These are phyloP conservation scores for Fragum whitleyi DNA, from an alignment of 2,888 invertebrate species.

Conservation along the genomic window DNA sequence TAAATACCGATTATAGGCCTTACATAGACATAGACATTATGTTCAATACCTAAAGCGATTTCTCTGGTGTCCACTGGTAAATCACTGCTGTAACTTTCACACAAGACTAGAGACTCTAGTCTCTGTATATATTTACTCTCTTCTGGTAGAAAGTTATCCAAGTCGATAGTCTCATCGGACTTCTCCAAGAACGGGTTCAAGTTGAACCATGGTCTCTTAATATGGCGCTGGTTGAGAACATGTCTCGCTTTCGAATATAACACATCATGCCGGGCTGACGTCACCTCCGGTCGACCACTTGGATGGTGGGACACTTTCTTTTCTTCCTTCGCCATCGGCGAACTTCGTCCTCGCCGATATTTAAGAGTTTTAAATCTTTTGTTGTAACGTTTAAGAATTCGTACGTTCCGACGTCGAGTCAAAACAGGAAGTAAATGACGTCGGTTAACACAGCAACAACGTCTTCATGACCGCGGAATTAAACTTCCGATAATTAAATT, in stretches of 20 bases:
- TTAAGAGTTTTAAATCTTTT: background rate
- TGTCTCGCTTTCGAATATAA: constrained; percentile 65
- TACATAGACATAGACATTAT: too few relatives aligned
- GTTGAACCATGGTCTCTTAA: constrained; percentile 68
- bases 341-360: background rate
- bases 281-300: constrained; percentile 30
- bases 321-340: constrained; percentile 19
- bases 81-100: constrained; percentile 57
- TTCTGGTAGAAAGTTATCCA: constrained; percentile 56
- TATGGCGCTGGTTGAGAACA: constrained; percentile 65
- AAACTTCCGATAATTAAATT: too few relatives aligned
- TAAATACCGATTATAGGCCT: too few relatives aligned
- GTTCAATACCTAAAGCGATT: constrained; percentile 58
- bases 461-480: too few relatives aligned
- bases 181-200: constrained; percentile 70
- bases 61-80: constrained; percentile 55
- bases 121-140: constrained; percentile 65
- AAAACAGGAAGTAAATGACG: background rate
- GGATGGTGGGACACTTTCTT: constrained; percentile 20
- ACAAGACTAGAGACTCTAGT: constrained; percentile 64
- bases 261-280: constrained; percentile 62
- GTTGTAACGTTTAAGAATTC: background rate
- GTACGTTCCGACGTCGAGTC: background rate
- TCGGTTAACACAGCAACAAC: background rate
- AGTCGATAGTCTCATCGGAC: constrained; percentile 54